Evolutionary conservation across 2,113 vertebrate species (phyloP), one percentile per base, ranked within the genome.

Genomic region (Azemiops feae): DNA sequence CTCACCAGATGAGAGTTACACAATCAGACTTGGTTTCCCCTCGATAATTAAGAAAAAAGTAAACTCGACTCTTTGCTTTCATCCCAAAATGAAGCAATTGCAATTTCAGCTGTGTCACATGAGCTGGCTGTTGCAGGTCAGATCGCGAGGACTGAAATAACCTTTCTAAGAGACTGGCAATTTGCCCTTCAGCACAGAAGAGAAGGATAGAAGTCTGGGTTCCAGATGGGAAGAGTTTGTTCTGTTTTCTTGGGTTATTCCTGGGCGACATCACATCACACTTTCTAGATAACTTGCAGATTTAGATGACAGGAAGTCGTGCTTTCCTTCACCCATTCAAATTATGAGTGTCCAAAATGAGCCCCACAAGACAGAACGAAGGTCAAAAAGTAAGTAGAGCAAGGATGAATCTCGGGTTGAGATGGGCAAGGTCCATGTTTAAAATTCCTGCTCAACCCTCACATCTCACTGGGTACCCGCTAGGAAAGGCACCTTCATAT

Each of bases 81-180:
- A 4, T 30, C 14, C 5, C 3, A 18, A 50, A 92, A 89, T 11
- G 30, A 54, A 92, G 54, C 50, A n/a, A 92, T 43, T 74, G 60
- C 50, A 43, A 55, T 88, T 55, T 89, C 86, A 92, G 60, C 88
- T 89, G 87, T 81, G 58, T 52, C 58, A 92, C n/a, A 92, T 43
- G 50, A 43, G 34, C 47, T 54, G 45, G 30, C 34, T 88, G 60
- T 69, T 74, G 87, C 9, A 47, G 39, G 16, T 54, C 30, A 27
- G 34, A 54, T 55, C 16, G 25, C 25, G 12, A 47, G 54, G 74
- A 81, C 87, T 92, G 87, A 92, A 74, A 89, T 81, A 60, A 92
- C 91, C 87, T 92, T 92, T 92, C 47, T 12, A 87, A 54, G 55
- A 74, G 25, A 20, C 11, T 74, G 50, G 50, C 47, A 54, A 16